Percentiles rank a stretch among this genome's conserved stretches.
Conservation (phyloP, 2,888 invertebrate species). For the Watsonalla cultraria region DNA sequence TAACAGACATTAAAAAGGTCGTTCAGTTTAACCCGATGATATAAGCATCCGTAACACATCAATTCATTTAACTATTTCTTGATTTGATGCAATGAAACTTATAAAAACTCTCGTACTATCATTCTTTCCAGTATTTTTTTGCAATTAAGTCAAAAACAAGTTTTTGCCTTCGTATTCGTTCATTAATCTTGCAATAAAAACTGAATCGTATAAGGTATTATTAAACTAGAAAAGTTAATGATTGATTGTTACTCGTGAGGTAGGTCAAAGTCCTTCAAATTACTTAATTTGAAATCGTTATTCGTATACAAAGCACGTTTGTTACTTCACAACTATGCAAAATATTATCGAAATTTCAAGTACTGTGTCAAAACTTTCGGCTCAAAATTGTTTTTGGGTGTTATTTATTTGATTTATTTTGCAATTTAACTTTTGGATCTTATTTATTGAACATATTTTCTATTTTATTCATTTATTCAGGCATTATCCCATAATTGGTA, state of each 20-base stretch:
- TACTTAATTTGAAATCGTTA: constrained; percentile 5
- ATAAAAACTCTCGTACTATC: neutral
- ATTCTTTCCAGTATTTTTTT: constrained; percentile 1
- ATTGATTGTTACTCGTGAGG: constrained; percentile 20
- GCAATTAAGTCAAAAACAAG: constrained; percentile 2
- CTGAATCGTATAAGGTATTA: constrained; percentile 12
- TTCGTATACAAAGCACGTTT: constrained; percentile 4
- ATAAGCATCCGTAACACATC: neutral
- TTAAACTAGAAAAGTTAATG: constrained; percentile 8
- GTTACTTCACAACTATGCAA: neutral
- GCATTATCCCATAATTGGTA: too few species aligned
- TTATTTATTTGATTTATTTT: too few species aligned
- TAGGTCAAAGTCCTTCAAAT: constrained; percentile 14
- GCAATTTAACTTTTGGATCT: too few species aligned
- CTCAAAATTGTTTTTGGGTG: too few species aligned
- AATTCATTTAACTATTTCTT: neutral
- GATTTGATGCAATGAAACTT: neutral
- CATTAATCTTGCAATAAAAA: constrained; percentile 20
- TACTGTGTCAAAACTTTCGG: too few species aligned
- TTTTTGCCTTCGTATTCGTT: constrained; percentile 11
- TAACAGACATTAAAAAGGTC: too few species aligned
- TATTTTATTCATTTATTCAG: too few species aligned
- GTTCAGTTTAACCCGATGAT: too few species aligned
- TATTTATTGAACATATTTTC: too few species aligned
- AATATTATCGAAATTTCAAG: neutral